Percentiles rank a stretch among this genome's conserved stretches.
These are phyloP conservation scores for Cynopterus sphinx DNA, from an alignment of 2,797 vertebrate species.

Conservation along the genomic window DNA sequence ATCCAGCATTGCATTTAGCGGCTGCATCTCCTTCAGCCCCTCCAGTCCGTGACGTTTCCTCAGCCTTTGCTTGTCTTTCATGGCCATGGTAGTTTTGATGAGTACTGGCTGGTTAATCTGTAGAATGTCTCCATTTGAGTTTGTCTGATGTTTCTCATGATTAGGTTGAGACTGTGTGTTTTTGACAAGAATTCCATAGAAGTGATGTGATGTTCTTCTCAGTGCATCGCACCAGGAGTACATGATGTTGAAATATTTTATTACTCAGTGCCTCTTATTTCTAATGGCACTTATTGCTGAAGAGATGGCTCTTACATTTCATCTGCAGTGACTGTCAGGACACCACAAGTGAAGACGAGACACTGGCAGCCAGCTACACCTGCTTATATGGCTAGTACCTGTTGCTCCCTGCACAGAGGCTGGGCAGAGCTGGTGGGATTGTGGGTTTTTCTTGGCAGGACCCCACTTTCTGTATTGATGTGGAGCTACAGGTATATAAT, in stretches of 20 bases:
- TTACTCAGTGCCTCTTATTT: not conserved
- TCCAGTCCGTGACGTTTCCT: not conserved
- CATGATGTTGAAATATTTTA: rapidly evolving
- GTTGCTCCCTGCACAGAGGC: rapidly evolving
- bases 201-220: not conserved
- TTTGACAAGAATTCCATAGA: not conserved
- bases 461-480: not conserved
- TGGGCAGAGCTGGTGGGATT: not conserved
- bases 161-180: not conserved
- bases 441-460: not conserved
- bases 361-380: not conserved
- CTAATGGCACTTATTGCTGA: not conserved
- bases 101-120: too few species aligned
- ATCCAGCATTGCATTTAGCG: not conserved
- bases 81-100: not conserved
- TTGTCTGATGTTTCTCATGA: not conserved
- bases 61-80: not conserved
- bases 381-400: not conserved
- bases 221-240: not conserved
- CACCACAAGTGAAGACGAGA: not conserved
- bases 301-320: not conserved
- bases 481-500: not conserved
- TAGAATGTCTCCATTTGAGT: not conserved
- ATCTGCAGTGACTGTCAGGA: not conserved
- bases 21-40: not conserved